phyloP scores from a whole-genome alignment of 2,888 invertebrate genomes.

The Tetramorium bicarinatum region DNA sequence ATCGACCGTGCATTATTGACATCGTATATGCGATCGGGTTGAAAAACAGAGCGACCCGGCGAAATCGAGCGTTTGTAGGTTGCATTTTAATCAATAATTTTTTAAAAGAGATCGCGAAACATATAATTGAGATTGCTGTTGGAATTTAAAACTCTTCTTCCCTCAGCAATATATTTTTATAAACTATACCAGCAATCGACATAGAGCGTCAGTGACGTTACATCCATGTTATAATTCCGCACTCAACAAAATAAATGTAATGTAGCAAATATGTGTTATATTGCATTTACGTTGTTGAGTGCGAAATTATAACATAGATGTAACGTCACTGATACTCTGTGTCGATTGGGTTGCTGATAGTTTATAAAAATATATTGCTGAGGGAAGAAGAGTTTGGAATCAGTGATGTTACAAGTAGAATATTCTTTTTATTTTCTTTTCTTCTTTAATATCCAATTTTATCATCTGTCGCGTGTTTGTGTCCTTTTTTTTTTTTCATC shows the following conservation, averaged over 20 bases:
- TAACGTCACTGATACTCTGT: too few species aligned
- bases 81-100: neutral
- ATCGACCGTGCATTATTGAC: slow-evolving; percentile 61
- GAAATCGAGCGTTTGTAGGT: slow-evolving; percentile 9
- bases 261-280: too few species aligned
- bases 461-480: neutral
- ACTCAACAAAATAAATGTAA: too few species aligned
- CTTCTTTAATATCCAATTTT: neutral
- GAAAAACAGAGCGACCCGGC: slow-evolving; percentile 22
- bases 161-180: neutral
- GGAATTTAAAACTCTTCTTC: neutral
- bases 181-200: neutral
- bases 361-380: too few species aligned
- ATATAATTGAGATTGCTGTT: neutral
- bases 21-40: slow-evolving; percentile 19
- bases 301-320: too few species aligned
- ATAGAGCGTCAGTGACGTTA: too few species aligned
- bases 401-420: neutral
- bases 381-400: too few species aligned
- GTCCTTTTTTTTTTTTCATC: neutral
- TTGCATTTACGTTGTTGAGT: too few species aligned
- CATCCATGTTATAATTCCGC: too few species aligned
- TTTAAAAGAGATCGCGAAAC: neutral
- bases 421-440: neutral
- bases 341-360: too few species aligned